Percentiles rank a stretch among this genome's conserved stretches.
Evolutionary conservation across 2,888 invertebrate genomes (phyloP).

Genomic region (Hyles lineata): DNA sequence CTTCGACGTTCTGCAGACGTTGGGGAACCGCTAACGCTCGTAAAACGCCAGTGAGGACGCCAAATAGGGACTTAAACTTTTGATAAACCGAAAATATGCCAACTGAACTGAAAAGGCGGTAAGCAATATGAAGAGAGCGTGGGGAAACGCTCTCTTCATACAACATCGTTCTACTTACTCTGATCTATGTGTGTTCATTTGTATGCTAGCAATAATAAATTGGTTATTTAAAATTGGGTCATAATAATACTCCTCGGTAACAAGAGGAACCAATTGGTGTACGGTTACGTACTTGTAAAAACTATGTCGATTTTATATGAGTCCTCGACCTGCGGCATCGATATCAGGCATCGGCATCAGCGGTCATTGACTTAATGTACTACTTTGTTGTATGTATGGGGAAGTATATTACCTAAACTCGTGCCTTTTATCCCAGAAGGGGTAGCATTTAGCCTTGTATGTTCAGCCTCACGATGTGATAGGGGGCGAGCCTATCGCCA

Average conservation of each 20-base stretch:
- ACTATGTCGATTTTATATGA: slow-evolving; percentile 6
- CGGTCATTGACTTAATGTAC: not conserved
- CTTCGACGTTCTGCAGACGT: too few species aligned
- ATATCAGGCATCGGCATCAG: too few species aligned
- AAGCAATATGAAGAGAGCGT: not conserved
- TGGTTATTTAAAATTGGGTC: slow-evolving; percentile 32
- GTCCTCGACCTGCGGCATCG: not conserved
- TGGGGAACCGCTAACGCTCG: too few species aligned
- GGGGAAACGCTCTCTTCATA: slow-evolving; percentile 31
- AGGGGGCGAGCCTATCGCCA: too few species aligned
- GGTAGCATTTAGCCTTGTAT: too few species aligned
- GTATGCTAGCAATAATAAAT: slow-evolving; percentile 27
- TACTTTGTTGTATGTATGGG: not conserved
- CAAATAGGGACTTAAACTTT: too few species aligned
- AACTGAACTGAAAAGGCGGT: too few species aligned
- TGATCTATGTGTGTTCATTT: not conserved
- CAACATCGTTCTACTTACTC: not conserved
- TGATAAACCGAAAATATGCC: too few species aligned
- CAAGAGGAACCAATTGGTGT: not conserved
- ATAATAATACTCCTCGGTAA: slow-evolving; percentile 1
- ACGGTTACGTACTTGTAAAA: not conserved
- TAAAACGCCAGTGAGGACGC: too few species aligned
- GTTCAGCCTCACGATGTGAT: too few species aligned
- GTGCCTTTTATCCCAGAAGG: too few species aligned
- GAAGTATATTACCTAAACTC: not conserved